Evolutionary conservation across 2,888 invertebrate species (phyloP).

Genomic region (Gerris lacustris): DNA sequence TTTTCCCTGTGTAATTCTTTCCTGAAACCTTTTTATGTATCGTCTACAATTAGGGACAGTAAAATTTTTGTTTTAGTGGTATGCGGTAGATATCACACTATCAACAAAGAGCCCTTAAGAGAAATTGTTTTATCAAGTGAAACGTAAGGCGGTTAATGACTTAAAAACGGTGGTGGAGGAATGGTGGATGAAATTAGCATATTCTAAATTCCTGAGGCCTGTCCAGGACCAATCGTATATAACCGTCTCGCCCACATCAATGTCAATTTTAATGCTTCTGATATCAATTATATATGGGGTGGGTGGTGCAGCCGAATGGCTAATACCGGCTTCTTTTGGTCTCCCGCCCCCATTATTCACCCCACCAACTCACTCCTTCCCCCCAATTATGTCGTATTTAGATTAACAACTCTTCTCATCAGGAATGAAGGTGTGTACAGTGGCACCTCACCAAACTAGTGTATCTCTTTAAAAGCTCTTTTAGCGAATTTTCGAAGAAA

Average conservation of each 20-base stretch:
- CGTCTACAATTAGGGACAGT: too few species aligned
- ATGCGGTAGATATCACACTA: too few species aligned
- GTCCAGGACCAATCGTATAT: not conserved
- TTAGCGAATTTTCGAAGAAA: too few species aligned
- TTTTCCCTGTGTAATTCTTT: too few species aligned
- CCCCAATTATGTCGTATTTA: not conserved
- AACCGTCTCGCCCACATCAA: not conserved
- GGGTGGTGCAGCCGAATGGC: not conserved
- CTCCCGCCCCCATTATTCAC: not conserved
- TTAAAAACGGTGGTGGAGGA: slow-evolving; percentile 18
- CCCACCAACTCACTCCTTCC: not conserved
- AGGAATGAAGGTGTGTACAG: too few species aligned
- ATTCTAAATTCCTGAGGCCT: slow-evolving; percentile 17
- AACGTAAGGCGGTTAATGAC: slow-evolving; percentile 18
- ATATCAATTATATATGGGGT: slow-evolving; percentile 1
- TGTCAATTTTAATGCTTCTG: slow-evolving; percentile 5
- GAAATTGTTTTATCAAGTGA: slow-evolving; percentile 9
- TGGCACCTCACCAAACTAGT: too few species aligned
- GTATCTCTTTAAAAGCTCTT: too few species aligned
- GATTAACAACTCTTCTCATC: not conserved
- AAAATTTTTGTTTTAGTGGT: too few species aligned
- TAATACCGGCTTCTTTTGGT: not conserved
- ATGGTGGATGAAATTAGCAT: slow-evolving; percentile 23
- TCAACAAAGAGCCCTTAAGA: too few species aligned
- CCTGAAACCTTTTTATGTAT: too few species aligned